phyloP scores from a whole-genome alignment of 2,888 invertebrate species.

The Pachydiplax longipennis region DNA sequence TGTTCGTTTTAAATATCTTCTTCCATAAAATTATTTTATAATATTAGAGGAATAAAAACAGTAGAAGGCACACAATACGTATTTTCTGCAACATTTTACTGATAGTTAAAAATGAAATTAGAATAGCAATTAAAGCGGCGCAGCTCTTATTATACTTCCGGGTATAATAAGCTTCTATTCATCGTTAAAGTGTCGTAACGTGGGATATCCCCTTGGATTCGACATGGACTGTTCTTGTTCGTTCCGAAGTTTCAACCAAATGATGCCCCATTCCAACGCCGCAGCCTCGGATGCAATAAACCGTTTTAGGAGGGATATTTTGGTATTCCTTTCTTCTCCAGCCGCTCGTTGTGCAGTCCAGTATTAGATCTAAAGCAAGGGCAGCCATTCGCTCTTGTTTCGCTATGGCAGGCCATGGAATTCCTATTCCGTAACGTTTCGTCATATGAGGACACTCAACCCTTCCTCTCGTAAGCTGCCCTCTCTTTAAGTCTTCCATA shows the following conservation, averaged over 20 bases:
- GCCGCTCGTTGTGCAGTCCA: background rate
- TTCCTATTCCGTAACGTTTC: background rate
- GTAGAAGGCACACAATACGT: too few relatives aligned
- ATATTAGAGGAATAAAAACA: too few relatives aligned
- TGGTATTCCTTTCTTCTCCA: background rate
- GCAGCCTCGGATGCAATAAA: background rate
- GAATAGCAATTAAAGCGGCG: too few relatives aligned
- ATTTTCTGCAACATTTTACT: too few relatives aligned
- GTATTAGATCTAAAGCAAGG: background rate
- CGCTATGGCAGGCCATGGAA: background rate
- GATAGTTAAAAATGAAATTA: too few relatives aligned
- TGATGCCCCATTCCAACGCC: background rate
- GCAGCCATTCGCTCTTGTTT: background rate
- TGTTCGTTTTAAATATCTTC: too few relatives aligned
- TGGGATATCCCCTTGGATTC: background rate
- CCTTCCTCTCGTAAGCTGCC: background rate
- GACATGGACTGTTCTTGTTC: background rate
- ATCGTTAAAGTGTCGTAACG: background rate
- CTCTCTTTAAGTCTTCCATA: background rate
- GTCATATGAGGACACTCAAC: background rate
- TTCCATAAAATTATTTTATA: too few relatives aligned
- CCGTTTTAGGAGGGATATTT: background rate
- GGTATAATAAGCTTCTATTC: background rate
- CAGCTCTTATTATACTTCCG: background rate
- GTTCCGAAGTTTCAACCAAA: background rate